Percentiles rank a stretch among this genome's conserved stretches.
Conservation (phyloP, 2,888 invertebrate genomes). For the Nephrotoma flavescens region DNA sequence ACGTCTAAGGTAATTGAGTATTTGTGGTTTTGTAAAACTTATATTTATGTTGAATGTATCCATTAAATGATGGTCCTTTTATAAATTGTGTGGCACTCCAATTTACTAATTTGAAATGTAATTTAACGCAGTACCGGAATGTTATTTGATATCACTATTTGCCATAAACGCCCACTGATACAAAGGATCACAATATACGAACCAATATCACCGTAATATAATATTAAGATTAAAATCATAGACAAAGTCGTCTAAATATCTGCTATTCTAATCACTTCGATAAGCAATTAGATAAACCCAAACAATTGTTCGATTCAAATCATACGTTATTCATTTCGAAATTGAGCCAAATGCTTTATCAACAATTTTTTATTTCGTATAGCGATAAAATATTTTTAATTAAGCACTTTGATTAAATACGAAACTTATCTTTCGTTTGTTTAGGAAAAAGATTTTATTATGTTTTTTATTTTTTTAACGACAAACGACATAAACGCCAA, state of each 20-base stretch:
- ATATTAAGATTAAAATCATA: background rate
- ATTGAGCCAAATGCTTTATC: background rate
- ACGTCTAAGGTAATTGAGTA: too few species aligned
- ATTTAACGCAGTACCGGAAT: too few species aligned
- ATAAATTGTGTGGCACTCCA: too few species aligned
- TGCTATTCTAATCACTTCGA: background rate
- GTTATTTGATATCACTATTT: too few species aligned
- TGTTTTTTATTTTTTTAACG: background rate
- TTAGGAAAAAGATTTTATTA: background rate
- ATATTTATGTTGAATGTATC: too few species aligned
- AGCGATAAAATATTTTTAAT: background rate
- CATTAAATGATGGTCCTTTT: too few species aligned
- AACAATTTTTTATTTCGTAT: background rate
- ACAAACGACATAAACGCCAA: background rate
- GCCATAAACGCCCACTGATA: too few species aligned
- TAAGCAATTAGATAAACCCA: background rate
- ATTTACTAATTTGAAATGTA: too few species aligned
- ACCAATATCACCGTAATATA: too few species aligned
- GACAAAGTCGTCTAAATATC: background rate
- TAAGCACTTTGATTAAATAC: background rate
- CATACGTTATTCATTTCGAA: background rate
- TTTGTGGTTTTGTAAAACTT: too few species aligned
- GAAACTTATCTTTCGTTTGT: background rate
- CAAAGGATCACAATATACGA: too few species aligned
- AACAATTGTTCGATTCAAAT: background rate